Conservation (phyloP, 2,797 vertebrate species). For the Malacoraja senta region DNA sequence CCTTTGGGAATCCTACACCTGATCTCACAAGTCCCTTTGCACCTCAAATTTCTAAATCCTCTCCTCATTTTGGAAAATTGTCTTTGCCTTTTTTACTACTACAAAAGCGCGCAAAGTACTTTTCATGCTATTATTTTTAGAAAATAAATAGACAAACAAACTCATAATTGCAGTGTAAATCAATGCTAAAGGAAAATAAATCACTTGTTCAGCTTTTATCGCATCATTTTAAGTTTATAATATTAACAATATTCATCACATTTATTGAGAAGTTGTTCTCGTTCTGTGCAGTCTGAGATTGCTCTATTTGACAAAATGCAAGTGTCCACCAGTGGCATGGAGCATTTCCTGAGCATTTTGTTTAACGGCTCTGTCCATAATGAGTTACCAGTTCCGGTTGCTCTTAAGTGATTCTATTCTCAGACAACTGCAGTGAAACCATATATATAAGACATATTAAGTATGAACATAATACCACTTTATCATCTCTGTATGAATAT, state of each 20-base stretch:
- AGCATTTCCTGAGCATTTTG: neutral
- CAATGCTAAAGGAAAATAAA: neutral
- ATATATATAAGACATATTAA: too few species aligned
- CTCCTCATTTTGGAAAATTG: too few species aligned
- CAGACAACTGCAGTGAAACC: conserved; percentile 13
- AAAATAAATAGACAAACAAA: neutral
- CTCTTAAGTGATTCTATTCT: neutral
- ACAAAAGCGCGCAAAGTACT: neutral
- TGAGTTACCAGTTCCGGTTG: neutral
- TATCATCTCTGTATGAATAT: neutral
- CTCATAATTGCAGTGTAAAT: neutral
- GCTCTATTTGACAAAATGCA: neutral
- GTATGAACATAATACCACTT: conserved; percentile 17
- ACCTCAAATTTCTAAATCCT: too few species aligned
- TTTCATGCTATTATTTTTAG: neutral
- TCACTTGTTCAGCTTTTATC: neutral
- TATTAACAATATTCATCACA: neutral
- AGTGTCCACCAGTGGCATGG: neutral
- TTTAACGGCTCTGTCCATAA: neutral
- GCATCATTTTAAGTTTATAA: neutral
- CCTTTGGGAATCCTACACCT: too few species aligned
- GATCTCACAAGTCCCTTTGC: too few species aligned
- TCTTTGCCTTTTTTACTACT: too few species aligned
- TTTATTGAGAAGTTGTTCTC: neutral
- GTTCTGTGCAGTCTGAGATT: neutral